Evolutionary conservation across 2,113 vertebrate genomes (phyloP), one percentile per base, ranked within the genome.

Genomic region (Podilymbus podiceps): DNA sequence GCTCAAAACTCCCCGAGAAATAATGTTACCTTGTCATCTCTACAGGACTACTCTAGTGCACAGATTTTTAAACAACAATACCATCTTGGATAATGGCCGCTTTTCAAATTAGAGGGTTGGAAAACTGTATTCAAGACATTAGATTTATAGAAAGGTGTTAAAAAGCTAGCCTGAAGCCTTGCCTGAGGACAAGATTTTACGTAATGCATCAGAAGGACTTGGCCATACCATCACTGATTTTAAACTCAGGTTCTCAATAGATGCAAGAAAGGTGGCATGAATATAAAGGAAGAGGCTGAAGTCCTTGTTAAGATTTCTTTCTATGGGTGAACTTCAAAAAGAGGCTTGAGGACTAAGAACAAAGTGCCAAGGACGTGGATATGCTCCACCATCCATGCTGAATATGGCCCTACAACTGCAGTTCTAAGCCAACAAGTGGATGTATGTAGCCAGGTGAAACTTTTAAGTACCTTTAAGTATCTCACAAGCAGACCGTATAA

Each of bases 161-260:
- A 80, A 89, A 64, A 69, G 28, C 19, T 35, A 50, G 12, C 22
- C 46, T 74, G 77, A 77, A 69, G 25, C 31, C 35, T 83, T 80
- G 23, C 15, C 74, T 5, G 3, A 82, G 31, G 49, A 44, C 33
- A 73, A 56, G 24, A 59, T 59, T 90, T 74, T 27, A 42, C 8
- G 19, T 24, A 44, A 71, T 52, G 53, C 24, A 72, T 75, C 55
- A 86, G 55, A 67, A 91, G 33, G 72, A 86, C 30, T 30, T 33
- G 15, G 8, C 6, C 7, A 50, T 46, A 50, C 24, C n/a, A 68
- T 50, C 47, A 73, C 23, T 0, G 0, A 11, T 22, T 69, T 56
- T 35, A 69, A 80, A 74, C 27, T 56, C 19, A 56, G 63, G 24
- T 62, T 69, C 63, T 89, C n/a, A 50, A 44, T 1, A 91, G 25